These are phyloP conservation scores for Eumeta japonica DNA, from an alignment of 1,140 invertebrate genomes.

Conservation along the genomic window DNA sequence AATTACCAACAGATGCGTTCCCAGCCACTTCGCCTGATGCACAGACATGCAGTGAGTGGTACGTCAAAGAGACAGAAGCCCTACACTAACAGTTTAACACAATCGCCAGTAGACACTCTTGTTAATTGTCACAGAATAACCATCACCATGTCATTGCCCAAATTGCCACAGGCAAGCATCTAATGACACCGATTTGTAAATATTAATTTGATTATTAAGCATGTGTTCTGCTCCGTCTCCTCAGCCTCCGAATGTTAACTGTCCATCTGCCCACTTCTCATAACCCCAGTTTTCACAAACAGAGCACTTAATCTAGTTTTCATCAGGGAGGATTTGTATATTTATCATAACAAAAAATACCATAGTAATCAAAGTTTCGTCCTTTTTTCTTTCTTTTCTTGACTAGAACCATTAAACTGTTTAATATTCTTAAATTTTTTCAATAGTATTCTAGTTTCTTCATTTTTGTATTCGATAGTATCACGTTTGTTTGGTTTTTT, in stretches of 20 bases:
- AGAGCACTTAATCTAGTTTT: constrained; percentile 8
- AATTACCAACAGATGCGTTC: too few species aligned
- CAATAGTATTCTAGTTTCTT: constrained; percentile 5
- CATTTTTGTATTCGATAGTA: too few species aligned
- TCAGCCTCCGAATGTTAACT: constrained; percentile 4
- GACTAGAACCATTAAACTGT: constrained; percentile 6
- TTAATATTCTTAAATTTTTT: constrained; percentile 8
- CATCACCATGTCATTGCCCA: constrained; percentile 7
- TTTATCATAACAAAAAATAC: constrained; percentile 7
- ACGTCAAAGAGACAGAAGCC: constrained; percentile 4
- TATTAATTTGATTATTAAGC: too few species aligned
- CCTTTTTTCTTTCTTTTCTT: constrained; percentile 8
- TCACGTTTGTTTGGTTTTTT: constrained; percentile 5
- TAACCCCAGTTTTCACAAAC: constrained; percentile 8
- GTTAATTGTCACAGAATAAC: too few species aligned
- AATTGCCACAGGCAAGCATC: too few species aligned
- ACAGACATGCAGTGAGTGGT: constrained; percentile 2
- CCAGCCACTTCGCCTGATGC: too few species aligned
- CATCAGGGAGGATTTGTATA: constrained; percentile 2
- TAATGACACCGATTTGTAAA: too few species aligned
- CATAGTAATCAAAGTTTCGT: constrained; percentile 3
- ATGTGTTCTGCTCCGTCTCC: too few species aligned
- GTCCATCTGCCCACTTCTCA: constrained; percentile 7
- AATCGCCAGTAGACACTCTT: constrained; percentile 6
- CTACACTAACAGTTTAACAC: constrained; percentile 6